These are phyloP conservation scores for Alectoris magna DNA, from an alignment of 2,797 vertebrate genomes.

Conservation along the genomic window DNA sequence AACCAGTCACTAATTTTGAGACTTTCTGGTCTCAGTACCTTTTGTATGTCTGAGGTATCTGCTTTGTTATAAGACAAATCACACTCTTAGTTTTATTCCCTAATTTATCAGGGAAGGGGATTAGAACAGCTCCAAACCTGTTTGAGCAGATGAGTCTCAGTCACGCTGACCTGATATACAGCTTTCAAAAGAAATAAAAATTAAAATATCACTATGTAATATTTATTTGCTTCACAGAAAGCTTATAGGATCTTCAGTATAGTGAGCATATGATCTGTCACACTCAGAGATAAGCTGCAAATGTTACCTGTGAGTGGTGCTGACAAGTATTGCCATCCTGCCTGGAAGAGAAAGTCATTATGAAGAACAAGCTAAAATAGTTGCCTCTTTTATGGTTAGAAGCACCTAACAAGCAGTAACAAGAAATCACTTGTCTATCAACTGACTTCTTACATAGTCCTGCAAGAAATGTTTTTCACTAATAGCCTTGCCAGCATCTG, in stretches of 20 bases:
- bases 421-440: background rate
- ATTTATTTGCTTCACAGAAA: constrained; percentile 40
- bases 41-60: background rate
- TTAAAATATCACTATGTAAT: constrained; percentile 61
- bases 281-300: background rate
- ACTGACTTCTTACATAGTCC: background rate
- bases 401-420: background rate
- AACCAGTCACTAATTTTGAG: constrained; percentile 5
- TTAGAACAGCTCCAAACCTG: constrained; percentile 9
- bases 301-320: background rate
- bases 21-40: background rate
- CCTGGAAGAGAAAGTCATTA: background rate
- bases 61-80: background rate
- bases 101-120: constrained; percentile 65
- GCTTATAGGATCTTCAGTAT: background rate
- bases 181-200: constrained; percentile 76
- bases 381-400: background rate
- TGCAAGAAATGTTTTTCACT: background rate
- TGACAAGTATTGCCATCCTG: background rate
- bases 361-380: background rate
- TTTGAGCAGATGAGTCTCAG: constrained; percentile 57
- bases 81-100: constrained; percentile 65
- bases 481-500: background rate
- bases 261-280: background rate
- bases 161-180: constrained; percentile 63